Evolutionary conservation across 2,797 vertebrate genomes (phyloP).

Genomic region (Uromys caudimaculatus): DNA sequence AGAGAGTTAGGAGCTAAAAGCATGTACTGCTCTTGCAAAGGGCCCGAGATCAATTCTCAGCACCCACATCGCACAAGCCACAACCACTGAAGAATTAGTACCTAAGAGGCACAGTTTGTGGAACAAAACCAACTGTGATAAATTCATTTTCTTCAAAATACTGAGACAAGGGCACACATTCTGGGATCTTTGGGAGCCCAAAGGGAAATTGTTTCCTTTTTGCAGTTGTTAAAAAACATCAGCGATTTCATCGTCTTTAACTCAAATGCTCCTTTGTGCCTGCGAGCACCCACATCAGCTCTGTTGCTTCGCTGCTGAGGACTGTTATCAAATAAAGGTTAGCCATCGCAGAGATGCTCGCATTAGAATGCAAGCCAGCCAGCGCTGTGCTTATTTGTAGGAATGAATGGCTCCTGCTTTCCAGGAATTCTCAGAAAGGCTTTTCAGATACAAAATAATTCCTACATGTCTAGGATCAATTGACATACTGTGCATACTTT

Average conservation of each 20-base stretch:
- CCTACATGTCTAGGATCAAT: conserved; percentile 47
- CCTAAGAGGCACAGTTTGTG: not conserved
- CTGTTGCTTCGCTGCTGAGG: not conserved
- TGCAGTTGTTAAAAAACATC: conserved; percentile 5
- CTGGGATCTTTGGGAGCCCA: not conserved
- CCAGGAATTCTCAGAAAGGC: not conserved
- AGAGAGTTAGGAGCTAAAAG: not conserved
- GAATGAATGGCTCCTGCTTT: conserved; percentile 22
- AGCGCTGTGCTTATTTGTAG: conserved; percentile 13
- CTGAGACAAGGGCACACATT: not conserved
- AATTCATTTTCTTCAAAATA: not conserved
- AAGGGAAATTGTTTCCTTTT: not conserved
- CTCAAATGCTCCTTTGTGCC: not conserved
- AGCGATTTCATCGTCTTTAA: not conserved
- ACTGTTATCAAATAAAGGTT: not conserved
- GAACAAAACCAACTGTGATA: not conserved
- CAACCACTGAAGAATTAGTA: not conserved
- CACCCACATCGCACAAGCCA: not conserved
- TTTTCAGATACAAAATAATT: conserved; percentile 6
- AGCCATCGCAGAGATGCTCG: not conserved
- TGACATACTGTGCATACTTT: not conserved
- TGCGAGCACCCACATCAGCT: not conserved
- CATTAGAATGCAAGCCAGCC: not conserved
- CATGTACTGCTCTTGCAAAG: not conserved
- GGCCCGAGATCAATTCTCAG: not conserved